phyloP scores from a whole-genome alignment of 2,797 vertebrate genomes.

The Oophaga sylvatica region DNA sequence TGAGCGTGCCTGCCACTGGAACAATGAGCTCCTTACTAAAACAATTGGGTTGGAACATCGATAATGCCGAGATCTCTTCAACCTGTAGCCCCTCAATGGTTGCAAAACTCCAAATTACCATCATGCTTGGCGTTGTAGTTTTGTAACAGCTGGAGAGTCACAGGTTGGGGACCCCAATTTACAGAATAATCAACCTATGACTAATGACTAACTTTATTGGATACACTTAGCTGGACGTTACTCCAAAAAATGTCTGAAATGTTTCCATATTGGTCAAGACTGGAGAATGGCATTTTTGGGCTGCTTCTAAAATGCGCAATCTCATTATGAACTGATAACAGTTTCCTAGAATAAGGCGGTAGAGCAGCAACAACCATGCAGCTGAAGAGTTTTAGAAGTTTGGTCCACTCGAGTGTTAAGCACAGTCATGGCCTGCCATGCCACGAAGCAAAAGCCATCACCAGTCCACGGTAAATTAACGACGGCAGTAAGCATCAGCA shows the following conservation, averaged over 20 bases:
- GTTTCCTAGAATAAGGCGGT: not conserved
- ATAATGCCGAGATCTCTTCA: not conserved
- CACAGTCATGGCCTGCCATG: not conserved
- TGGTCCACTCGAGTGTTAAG: not conserved
- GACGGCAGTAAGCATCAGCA: slow-evolving; percentile 18
- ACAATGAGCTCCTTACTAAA: not conserved
- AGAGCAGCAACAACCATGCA: not conserved
- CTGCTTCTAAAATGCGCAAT: not conserved
- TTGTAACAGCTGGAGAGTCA: not conserved
- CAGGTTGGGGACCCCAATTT: not conserved
- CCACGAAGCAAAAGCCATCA: not conserved
- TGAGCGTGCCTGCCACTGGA: not conserved
- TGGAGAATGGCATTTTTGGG: not conserved
- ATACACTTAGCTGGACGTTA: not conserved
- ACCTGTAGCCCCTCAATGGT: not conserved
- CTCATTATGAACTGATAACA: too few species aligned
- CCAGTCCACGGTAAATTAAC: not conserved
- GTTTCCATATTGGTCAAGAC: not conserved
- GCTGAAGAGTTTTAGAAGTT: not conserved
- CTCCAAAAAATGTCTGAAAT: not conserved
- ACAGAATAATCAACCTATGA: not conserved
- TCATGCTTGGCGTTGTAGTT: not conserved
- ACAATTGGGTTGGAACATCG: not conserved
- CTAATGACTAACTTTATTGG: not conserved
- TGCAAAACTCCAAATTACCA: not conserved